Evolutionary conservation across 2,888 invertebrate species (phyloP), one percentile per base, ranked within the genome.

Genomic region (Xestia rhomboidea): DNA sequence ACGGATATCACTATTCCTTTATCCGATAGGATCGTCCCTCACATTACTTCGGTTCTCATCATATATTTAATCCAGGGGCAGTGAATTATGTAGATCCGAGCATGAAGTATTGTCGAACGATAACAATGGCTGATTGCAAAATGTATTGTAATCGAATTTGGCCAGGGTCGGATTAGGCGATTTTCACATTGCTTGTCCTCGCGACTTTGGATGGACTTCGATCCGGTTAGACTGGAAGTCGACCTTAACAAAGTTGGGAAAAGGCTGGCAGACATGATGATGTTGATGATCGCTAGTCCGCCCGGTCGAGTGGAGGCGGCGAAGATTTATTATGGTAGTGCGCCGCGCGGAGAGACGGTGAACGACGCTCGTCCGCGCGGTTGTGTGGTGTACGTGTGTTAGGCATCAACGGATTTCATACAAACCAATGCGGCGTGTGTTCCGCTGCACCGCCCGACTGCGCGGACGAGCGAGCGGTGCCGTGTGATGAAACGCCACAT

Each of bases 61-160:
- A 78, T 78, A 76, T 68, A 88, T 86, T 87, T 84, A 78, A 87
- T 86, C 82, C 79, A 10, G 70, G 30, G 38, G 49, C 57, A 71
- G 64, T 79, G 82, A 82, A 77, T 83, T 82, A 81, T 81, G 73
- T 72, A 69, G 77, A 81, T 76, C 67, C 76, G 71, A 69, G 54
- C 70, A 38, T 74, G 64, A 78, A 73, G 71, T 84, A 81, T 80
- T 77, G 79, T 73, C 18, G 57, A 46, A 44, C 57, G 64, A 71
- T 74, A 86, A 87, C 86, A 81, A 88, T 76, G 66, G 69, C 46
- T 73, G 68, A 80, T 84, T 80, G 73, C 57, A 60, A 70, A 75
- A 78, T 86, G 67, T 76, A 83, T 88, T 86, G 74, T 81, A 54
- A 79, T 88, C 69, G 60, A 54, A 21, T 76, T 64, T 64, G 15